These are phyloP conservation scores for Silurus aristotelis DNA, from an alignment of 2,797 vertebrate species.

Conservation along the genomic window DNA sequence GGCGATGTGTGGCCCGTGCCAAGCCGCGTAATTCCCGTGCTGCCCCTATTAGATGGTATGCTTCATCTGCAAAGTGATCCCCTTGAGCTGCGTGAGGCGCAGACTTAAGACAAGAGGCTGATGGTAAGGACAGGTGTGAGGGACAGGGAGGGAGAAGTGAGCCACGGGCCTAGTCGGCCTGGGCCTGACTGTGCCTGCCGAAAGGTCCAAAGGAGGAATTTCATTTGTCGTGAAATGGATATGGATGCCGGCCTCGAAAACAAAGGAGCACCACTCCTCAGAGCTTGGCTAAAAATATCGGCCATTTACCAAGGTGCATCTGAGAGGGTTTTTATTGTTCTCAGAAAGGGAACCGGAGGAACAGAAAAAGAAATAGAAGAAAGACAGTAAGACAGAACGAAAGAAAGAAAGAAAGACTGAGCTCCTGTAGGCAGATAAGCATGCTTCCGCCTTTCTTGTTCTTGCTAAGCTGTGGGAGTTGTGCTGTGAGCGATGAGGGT, in stretches of 20 bases:
- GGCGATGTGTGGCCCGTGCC: constrained; percentile 24
- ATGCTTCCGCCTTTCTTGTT: constrained; percentile 21
- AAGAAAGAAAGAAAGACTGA: constrained; percentile 5
- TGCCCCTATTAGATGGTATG: constrained; percentile 43
- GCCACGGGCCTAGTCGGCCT: constrained; percentile 37
- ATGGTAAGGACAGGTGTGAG: constrained; percentile 78
- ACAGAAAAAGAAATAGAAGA: not conserved
- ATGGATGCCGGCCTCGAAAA: constrained; percentile 69
- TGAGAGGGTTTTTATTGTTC: constrained; percentile 44
- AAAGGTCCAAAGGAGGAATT: constrained; percentile 70
- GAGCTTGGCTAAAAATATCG: constrained; percentile 49
- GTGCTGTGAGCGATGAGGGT: constrained; percentile 28
- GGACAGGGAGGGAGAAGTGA: constrained; percentile 59
- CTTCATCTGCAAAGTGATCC: constrained; percentile 69
- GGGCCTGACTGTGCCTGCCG: constrained; percentile 69
- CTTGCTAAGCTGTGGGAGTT: constrained; percentile 9
- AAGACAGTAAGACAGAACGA: constrained; percentile 15
- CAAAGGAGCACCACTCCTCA: constrained; percentile 58
- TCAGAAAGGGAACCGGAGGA: constrained; percentile 3
- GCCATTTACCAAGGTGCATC: constrained; percentile 39
- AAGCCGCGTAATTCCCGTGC: constrained; percentile 31
- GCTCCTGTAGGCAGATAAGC: constrained; percentile 28
- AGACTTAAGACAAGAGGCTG: constrained; percentile 80
- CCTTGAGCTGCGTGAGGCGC: constrained; percentile 68
- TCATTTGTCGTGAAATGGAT: constrained; percentile 81